These are phyloP conservation scores for Sciurus niger DNA, from an alignment of 2,113 vertebrate species.

Conservation along the genomic window DNA sequence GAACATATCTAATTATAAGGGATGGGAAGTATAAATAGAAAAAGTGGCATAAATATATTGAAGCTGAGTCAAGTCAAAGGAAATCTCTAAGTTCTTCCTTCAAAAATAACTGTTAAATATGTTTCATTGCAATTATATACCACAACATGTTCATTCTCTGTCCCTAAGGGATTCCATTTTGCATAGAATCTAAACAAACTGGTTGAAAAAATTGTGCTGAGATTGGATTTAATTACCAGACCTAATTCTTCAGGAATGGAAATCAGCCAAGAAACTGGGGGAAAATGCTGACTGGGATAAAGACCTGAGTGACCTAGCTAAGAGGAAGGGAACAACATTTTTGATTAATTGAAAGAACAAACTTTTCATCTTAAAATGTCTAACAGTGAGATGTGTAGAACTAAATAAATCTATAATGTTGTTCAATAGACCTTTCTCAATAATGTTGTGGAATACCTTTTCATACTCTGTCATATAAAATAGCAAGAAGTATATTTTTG, in stretches of 20 bases:
- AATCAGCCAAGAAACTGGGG: conserved; percentile 59
- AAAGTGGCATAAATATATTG: neutral
- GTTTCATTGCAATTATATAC: conserved; percentile 30
- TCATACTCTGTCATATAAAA: neutral
- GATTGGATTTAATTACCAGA: conserved; percentile 64
- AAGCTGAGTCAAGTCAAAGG: neutral
- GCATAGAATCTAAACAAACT: conserved; percentile 62
- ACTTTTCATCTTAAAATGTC: conserved; percentile 64
- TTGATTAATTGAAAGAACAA: conserved; percentile 72
- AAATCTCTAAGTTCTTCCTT: conserved; percentile 42
- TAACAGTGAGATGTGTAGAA: neutral
- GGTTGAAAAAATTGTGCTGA: conserved; percentile 42
- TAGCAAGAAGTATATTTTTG: neutral
- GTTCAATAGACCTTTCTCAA: neutral
- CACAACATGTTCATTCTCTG: conserved; percentile 1
- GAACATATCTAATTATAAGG: conserved; percentile 46
- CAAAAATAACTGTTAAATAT: conserved; percentile 39
- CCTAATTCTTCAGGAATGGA: conserved; percentile 68
- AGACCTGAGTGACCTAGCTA: conserved; percentile 38
- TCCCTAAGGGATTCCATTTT: conserved; percentile 56
- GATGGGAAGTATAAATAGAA: neutral
- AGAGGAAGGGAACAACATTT: conserved; percentile 77
- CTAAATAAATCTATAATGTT: conserved; percentile 25
- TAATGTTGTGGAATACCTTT: neutral
- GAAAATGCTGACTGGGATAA: conserved; percentile 44